Conservation (phyloP, 2,888 invertebrate genomes). For the Slavum lentiscoides region DNA sequence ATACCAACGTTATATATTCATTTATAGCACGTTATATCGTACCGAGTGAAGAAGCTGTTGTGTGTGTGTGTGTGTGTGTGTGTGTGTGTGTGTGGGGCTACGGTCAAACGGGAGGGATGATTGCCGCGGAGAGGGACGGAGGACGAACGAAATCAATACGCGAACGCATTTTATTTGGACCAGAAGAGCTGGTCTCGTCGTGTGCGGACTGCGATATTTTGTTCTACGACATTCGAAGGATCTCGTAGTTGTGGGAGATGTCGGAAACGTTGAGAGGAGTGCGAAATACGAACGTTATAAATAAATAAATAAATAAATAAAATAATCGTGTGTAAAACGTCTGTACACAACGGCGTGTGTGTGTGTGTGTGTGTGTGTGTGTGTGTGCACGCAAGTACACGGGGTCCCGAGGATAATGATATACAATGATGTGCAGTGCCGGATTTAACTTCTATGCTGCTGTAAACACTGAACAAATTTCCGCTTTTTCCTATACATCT, state of each 20-base stretch:
- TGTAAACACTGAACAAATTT: too few relatives aligned
- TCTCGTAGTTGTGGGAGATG: background rate
- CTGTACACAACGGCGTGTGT: too few relatives aligned
- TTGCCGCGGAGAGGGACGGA: conserved; percentile 4
- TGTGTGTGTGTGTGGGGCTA: background rate
- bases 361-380: too few relatives aligned
- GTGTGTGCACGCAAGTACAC: too few relatives aligned
- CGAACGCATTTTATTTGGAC: conserved; percentile 23
- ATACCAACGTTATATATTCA: too few relatives aligned
- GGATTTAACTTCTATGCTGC: too few relatives aligned
- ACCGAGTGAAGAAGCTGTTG: background rate
- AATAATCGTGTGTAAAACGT: too few relatives aligned
- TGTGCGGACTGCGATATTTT: conserved; percentile 18
- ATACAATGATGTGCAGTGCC: too few relatives aligned
- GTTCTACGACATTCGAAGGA: conserved; percentile 7
- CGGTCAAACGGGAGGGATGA: conserved; percentile 18
- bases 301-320: too few relatives aligned
- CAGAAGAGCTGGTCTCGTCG: conserved; percentile 5
- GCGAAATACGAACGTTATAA: background rate
- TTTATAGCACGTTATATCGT: background rate
- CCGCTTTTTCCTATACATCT: too few relatives aligned
- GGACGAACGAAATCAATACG: conserved; percentile 48
- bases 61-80: background rate
- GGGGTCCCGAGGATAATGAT: too few relatives aligned
- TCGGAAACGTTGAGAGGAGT: background rate